A percentile compares a stretch with the other conserved stretches of the same genome.
These are phyloP conservation scores for Volucella inflata DNA, from an alignment of 2,888 invertebrate species.

Conservation along the genomic window DNA sequence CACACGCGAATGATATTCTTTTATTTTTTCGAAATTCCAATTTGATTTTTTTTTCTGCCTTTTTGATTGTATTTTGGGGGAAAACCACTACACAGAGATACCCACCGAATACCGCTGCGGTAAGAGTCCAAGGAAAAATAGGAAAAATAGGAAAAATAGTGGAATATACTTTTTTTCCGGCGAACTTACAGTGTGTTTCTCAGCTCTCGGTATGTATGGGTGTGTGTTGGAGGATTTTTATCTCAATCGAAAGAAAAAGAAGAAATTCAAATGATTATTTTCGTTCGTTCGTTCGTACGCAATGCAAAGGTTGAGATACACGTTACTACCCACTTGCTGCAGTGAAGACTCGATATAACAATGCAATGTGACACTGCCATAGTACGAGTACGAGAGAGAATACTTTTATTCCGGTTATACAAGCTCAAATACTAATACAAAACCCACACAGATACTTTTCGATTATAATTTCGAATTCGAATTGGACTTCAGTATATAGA, in stretches of 20 bases:
- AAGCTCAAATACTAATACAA: neutral
- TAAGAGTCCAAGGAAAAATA: no score
- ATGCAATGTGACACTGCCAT: constrained; percentile 70
- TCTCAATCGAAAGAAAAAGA: constrained; percentile 8
- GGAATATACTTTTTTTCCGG: neutral
- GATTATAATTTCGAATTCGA: constrained; percentile 66
- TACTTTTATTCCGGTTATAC: constrained; percentile 39
- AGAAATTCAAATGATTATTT: neutral
- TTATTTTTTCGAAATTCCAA: constrained; percentile 75
- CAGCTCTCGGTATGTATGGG: constrained; percentile 12
- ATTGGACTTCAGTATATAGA: constrained; percentile 60
- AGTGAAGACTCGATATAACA: constrained; percentile 50
- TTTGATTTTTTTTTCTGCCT: constrained; percentile 47
- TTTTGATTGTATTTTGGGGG: constrained; percentile 50
- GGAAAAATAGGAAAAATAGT: no score
- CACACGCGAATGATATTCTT: constrained; percentile 53
- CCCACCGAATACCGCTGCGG: constrained; percentile 1
- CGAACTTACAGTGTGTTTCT: neutral
- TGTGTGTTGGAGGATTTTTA: constrained; percentile 27
- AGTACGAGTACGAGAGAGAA: constrained; percentile 39
- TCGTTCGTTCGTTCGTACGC: constrained; percentile 48
- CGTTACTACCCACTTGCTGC: constrained; percentile 38
- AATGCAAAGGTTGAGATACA: constrained; percentile 58
- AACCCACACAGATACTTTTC: neutral
- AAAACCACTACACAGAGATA: constrained; percentile 42